phyloP scores from a whole-genome alignment of 2,888 invertebrate species.

The Papilio elwesi region DNA sequence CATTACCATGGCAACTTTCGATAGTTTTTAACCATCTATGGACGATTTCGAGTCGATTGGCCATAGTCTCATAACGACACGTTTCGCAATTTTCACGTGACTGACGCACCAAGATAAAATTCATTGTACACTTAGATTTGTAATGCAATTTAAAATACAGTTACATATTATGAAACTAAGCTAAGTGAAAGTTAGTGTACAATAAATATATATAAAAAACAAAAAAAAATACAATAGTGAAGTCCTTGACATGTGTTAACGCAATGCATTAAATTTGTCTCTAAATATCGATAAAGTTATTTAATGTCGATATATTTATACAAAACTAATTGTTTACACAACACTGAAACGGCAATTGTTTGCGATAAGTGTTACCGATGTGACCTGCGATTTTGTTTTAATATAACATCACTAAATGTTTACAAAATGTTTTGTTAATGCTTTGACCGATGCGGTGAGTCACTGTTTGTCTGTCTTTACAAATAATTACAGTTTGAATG shows the following conservation, averaged over 20 bases:
- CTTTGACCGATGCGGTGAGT: neutral
- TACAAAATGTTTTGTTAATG: slow-evolving; percentile 33
- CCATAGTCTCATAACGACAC: too few relatives aligned
- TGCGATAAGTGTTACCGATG: slow-evolving; percentile 8
- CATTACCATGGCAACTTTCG: too few relatives aligned
- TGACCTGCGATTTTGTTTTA: slow-evolving; percentile 26
- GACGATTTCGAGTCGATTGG: too few relatives aligned
- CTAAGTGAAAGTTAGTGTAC: neutral
- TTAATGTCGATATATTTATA: slow-evolving; percentile 20
- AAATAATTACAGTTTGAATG: slow-evolving; percentile 21
- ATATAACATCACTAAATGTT: slow-evolving; percentile 22
- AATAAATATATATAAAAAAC: neutral
- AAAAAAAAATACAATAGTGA: neutral
- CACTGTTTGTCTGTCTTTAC: slow-evolving; percentile 12
- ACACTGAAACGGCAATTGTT: slow-evolving; percentile 29
- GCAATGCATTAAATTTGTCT: neutral
- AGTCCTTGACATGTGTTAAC: neutral
- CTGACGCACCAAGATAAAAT: too few relatives aligned
- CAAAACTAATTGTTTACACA: slow-evolving; percentile 29
- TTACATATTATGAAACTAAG: neutral
- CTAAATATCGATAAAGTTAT: neutral
- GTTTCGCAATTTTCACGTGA: too few relatives aligned
- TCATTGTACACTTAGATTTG: neutral
- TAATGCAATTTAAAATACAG: neutral
- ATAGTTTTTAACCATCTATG: too few relatives aligned